Conservation (phyloP, 2,797 vertebrate genomes). For the Psittacula echo region DNA sequence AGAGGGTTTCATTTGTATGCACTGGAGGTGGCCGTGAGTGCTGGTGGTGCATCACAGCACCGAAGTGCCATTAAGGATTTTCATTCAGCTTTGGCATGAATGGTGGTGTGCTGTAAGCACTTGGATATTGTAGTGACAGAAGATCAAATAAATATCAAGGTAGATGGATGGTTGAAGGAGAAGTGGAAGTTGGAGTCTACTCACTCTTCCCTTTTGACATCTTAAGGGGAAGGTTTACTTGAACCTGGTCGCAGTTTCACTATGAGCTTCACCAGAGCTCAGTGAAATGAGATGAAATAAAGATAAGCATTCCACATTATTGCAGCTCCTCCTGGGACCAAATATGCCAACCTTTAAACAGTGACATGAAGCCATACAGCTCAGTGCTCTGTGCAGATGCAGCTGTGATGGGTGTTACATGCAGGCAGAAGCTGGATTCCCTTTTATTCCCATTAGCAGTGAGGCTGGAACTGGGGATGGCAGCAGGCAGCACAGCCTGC, state of each 20-base stretch:
- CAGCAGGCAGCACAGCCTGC: background rate
- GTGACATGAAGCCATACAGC: background rate
- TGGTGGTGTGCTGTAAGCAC: background rate
- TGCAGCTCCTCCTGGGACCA: background rate
- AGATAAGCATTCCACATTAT: background rate
- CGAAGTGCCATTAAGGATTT: background rate
- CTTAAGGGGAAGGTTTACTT: background rate
- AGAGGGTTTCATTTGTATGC: too few species aligned
- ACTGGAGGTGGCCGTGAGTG: too few species aligned
- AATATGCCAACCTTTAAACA: background rate
- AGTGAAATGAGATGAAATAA: background rate
- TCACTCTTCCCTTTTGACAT: background rate
- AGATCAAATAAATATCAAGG: background rate
- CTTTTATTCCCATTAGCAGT: background rate
- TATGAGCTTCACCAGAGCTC: background rate
- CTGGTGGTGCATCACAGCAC: too few species aligned
- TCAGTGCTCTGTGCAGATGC: background rate
- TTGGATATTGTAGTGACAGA: background rate
- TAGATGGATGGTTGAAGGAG: background rate
- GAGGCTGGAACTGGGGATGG: background rate
- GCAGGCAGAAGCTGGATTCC: background rate
- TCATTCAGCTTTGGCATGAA: background rate
- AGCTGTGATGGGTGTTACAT: fast-evolving
- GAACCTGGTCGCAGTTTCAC: background rate
- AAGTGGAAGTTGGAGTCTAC: background rate